Evolutionary conservation across 2,888 invertebrate genomes (phyloP).

Genomic region (Dynastes hyllus): DNA sequence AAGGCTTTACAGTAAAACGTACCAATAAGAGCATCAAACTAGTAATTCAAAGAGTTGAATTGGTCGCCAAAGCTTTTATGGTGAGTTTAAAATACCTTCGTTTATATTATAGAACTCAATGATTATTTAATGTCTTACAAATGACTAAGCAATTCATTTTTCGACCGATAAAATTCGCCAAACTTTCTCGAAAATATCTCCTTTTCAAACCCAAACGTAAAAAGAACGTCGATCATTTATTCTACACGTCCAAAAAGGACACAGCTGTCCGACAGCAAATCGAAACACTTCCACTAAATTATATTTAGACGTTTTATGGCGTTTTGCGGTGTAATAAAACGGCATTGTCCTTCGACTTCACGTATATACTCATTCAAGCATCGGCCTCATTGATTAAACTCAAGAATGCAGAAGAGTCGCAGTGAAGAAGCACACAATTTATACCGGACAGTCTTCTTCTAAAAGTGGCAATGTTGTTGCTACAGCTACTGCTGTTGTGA

Average conservation of each 20-base stretch:
- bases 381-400: conserved; percentile 41
- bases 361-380: conserved; percentile 23
- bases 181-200: neutral
- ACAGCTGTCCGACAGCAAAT: conserved; percentile 29
- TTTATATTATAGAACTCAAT: too few relatives aligned
- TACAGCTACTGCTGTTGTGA: conserved; percentile 5
- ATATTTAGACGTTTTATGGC: conserved; percentile 29
- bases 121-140: conserved; percentile 9
- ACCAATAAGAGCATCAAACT: too few relatives aligned
- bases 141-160: conserved; percentile 7
- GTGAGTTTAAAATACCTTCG: too few relatives aligned
- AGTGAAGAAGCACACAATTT: conserved; percentile 15
- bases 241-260: neutral
- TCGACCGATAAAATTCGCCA: neutral
- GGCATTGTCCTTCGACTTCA: neutral
- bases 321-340: conserved; percentile 30
- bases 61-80: too few relatives aligned
- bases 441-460: neutral
- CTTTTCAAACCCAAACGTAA: conserved; percentile 3
- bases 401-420: conserved; percentile 22
- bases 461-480: neutral
- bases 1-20: too few relatives aligned
- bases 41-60: too few relatives aligned
- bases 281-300: conserved; percentile 32
- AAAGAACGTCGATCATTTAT: neutral